Evolutionary conservation across 2,113 vertebrate species (phyloP), one percentile per base, ranked within the genome.

Genomic region (Rostratula benghalensis): DNA sequence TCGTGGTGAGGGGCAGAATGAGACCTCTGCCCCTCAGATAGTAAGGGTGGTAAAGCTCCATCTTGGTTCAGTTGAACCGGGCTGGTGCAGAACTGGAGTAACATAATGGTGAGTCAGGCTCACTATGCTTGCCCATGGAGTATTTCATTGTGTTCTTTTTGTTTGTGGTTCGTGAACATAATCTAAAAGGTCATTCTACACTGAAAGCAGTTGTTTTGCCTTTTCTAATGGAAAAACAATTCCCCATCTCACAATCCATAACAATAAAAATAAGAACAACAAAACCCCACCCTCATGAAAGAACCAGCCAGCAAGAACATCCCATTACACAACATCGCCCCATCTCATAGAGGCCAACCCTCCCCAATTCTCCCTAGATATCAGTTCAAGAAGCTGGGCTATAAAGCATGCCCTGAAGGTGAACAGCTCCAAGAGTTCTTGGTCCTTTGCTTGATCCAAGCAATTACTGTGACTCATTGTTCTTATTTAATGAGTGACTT

Each of bases 161-260:
- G 71, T 96, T 92, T 97, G 95, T 95, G 92, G 93, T 94, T 96
- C 95, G 86, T 86, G 76, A 56, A 73, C 90, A 95, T 94, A 94
- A 95, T 89, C 93, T 81, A 83, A 96, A 96, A 97, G 92, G 94
- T 94, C 94, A 92, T 92, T 95, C 60, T 88, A 96, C 92, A 90
- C 94, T 96, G 87, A 95, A 97, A 97, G 92, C 90, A 86, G 90
- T 97, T 96, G 95, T 96, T 96, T 93, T 95, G 90, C 90, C 69
- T 93, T 82, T 92, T 81, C 81, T 96, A 93, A 94, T 92, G 93
- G 96, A 95, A 95, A 96, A 97, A 97, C 96, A 97, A 93, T 97
- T 96, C 85, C 71, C 37, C 88, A 87, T 95, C 95, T 94, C 85
- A 90, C 68, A 95, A 86, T 87, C 80, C 95, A 82, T 96, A 92